A percentile compares a stretch with the other conserved stretches of the same genome.
Conservation (phyloP, 2,113 vertebrate genomes). For the Bungarus multicinctus region DNA sequence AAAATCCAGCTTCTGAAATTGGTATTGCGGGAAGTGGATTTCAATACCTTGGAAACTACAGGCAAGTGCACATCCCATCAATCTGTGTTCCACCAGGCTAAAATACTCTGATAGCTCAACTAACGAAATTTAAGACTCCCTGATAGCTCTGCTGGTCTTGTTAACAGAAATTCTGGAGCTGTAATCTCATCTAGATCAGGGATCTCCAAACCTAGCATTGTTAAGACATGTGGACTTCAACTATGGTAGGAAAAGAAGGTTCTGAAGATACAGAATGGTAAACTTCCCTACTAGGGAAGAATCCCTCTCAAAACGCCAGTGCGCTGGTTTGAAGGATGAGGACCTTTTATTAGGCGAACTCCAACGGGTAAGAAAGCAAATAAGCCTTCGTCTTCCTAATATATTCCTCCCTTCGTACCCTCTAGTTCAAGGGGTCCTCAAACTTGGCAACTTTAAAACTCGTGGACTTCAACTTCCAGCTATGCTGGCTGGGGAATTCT, state of each 20-base stretch:
- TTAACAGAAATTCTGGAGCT: neutral
- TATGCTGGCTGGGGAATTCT: too few relatives aligned
- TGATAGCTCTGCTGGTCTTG: neutral
- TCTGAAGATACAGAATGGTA: neutral
- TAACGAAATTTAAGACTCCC: neutral
- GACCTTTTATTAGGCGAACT: neutral
- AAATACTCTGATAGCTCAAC: neutral
- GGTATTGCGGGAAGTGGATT: neutral
- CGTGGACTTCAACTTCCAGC: too few relatives aligned
- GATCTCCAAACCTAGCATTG: too few relatives aligned
- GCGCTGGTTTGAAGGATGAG: neutral
- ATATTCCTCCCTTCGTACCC: neutral
- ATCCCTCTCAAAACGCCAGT: neutral
- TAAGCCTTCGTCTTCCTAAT: neutral
- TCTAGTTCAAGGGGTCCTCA: neutral
- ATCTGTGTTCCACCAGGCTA: neutral
- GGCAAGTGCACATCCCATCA: neutral
- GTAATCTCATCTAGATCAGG: neutral
- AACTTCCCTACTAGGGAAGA: neutral
- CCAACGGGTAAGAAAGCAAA: neutral
- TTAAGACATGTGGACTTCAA: too few relatives aligned
- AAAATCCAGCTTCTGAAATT: neutral
- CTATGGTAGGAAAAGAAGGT: neutral
- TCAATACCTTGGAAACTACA: neutral
- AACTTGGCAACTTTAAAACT: too few relatives aligned